phyloP scores from a whole-genome alignment of 2,113 vertebrate genomes.

The Campylomormyrus tamandua region DNA sequence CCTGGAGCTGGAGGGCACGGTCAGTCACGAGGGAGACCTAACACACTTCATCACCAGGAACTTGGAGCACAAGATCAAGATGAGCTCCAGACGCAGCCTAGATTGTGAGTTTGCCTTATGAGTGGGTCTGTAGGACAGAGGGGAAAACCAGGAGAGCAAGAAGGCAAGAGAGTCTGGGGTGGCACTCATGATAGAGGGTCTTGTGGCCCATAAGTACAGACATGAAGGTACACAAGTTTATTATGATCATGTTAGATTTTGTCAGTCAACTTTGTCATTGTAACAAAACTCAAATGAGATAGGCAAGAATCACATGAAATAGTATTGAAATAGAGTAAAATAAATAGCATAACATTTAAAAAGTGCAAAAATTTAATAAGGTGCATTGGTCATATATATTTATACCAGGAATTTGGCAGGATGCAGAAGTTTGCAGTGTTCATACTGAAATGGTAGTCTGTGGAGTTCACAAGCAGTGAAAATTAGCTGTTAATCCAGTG shows the following conservation, averaged over 20 bases:
- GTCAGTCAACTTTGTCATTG: background rate
- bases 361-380: background rate
- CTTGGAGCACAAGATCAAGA: slow-evolving; percentile 83
- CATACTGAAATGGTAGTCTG: background rate
- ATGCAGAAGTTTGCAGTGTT: background rate
- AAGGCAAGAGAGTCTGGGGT: background rate
- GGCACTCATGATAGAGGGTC: background rate
- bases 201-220: background rate
- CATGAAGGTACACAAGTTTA: background rate
- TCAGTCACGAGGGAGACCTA: slow-evolving; percentile 70
- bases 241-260: background rate
- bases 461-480: background rate
- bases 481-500: background rate
- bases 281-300: background rate
- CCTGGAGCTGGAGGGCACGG: slow-evolving; percentile 71
- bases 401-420: background rate
- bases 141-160: background rate
- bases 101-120: slow-evolving; percentile 59
- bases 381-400: background rate
- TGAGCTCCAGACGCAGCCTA: slow-evolving; percentile 71
- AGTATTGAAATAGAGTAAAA: background rate
- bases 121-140: slow-evolving; percentile 41
- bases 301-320: background rate
- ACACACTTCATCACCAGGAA: slow-evolving; percentile 82
- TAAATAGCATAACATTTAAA: background rate